These are phyloP conservation scores for Noctua fimbriata DNA, from an alignment of 2,888 invertebrate genomes.

Conservation along the genomic window DNA sequence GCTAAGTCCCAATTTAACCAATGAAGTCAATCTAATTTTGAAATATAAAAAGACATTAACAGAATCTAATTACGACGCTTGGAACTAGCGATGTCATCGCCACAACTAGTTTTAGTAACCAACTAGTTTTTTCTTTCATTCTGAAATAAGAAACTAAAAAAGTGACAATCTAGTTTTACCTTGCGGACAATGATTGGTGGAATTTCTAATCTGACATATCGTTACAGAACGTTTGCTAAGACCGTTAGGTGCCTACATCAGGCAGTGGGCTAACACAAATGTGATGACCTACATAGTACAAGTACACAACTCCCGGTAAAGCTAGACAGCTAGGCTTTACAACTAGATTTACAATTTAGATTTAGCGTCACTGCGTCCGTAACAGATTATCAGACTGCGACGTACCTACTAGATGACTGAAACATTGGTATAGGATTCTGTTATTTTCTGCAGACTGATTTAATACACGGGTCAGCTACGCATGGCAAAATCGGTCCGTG, in stretches of 20 bases:
- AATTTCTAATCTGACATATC: neutral
- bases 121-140: too few species aligned
- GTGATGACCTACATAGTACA: conserved; percentile 40
- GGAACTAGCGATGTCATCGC: too few species aligned
- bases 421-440: neutral
- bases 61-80: too few species aligned
- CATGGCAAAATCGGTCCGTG: too few species aligned
- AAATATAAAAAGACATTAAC: too few species aligned
- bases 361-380: conserved; percentile 41
- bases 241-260: neutral
- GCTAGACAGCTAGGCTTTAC: conserved; percentile 50
- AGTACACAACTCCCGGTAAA: conserved; percentile 10
- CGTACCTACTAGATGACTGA: neutral
- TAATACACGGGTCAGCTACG: neutral
- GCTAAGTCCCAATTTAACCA: too few species aligned
- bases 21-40: too few species aligned
- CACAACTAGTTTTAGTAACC: too few species aligned
- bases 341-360: conserved; percentile 63
- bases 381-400: conserved; percentile 40
- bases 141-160: too few species aligned
- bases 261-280: neutral
- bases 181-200: too few species aligned
- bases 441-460: neutral
- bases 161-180: too few species aligned
- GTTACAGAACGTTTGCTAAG: neutral